Evolutionary conservation across 37 sponge, comb jelly and placozoan species (phyloP).

Genomic region (Chondrosia reniformis): DNA sequence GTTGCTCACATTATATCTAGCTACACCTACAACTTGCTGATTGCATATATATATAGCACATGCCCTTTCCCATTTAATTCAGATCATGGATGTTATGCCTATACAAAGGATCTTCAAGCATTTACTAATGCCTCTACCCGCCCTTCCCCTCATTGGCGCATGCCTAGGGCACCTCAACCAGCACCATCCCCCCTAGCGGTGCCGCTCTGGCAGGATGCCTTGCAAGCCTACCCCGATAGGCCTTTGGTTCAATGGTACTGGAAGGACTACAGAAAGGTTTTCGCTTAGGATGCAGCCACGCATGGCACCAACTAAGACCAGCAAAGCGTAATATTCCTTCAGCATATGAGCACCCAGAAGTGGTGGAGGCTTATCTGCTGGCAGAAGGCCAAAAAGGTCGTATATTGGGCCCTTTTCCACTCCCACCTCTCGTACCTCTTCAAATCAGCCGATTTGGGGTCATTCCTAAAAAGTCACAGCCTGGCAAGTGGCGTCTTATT

Average conservation of each 20-base stretch:
- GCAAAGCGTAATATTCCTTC: slow-evolving; percentile 3
- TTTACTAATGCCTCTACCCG: too few relatives aligned
- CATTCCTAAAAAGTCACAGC: not conserved
- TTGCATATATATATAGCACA: too few relatives aligned
- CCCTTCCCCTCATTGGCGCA: too few relatives aligned
- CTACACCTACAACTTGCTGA: too few relatives aligned
- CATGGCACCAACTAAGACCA: not conserved
- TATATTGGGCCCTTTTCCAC: not conserved
- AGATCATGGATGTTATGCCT: too few relatives aligned
- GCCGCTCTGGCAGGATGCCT: not conserved
- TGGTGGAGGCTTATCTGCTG: not conserved
- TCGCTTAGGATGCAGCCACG: not conserved
- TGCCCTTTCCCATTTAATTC: too few relatives aligned
- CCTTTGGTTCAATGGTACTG: not conserved
- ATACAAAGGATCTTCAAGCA: too few relatives aligned
- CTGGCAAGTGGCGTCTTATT: slow-evolving; percentile 1
- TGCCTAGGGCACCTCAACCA: too few relatives aligned
- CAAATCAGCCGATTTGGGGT: slow-evolving; percentile 31
- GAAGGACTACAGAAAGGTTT: not conserved
- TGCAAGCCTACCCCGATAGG: not conserved
- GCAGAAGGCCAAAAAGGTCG: not conserved
- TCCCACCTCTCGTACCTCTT: slow-evolving; percentile 34
- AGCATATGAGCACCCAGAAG: slow-evolving; percentile 1
- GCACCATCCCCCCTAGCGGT: not conserved
- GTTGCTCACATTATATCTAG: too few relatives aligned